Percentiles rank a stretch among this genome's conserved stretches.
Evolutionary conservation across 2,888 invertebrate species (phyloP).

Genomic region (Schizaphis graminum): DNA sequence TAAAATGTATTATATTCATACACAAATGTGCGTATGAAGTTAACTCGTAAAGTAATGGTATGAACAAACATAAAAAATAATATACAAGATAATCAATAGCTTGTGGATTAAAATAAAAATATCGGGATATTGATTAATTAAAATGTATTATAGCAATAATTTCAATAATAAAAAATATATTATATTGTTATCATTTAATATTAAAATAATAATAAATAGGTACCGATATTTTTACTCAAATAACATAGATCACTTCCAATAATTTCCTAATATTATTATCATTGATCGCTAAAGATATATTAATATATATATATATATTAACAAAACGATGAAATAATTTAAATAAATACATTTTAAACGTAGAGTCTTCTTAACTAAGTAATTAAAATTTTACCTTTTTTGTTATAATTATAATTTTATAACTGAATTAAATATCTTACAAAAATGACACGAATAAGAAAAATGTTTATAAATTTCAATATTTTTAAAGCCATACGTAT

Average conservation of each 20-base stretch:
- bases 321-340: background rate
- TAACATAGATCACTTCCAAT: background rate
- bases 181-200: background rate
- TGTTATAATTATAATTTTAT: background rate
- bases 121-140: background rate
- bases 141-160: background rate
- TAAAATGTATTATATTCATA: constrained; percentile 23
- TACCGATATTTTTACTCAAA: background rate
- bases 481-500: background rate
- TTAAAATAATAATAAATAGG: background rate
- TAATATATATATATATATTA: no score
- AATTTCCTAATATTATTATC: background rate
- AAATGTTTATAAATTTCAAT: background rate
- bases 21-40: background rate
- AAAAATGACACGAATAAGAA: background rate
- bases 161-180: background rate
- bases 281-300: background rate
- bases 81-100: background rate
- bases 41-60: background rate
- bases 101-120: background rate
- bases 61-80: background rate
- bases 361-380: background rate
- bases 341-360: background rate
- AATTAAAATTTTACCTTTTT: background rate
- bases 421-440: background rate